Percentiles rank a stretch among this genome's conserved stretches.
Conservation (phyloP, 2,113 vertebrate species). For the Cyprinodon tularosa region DNA sequence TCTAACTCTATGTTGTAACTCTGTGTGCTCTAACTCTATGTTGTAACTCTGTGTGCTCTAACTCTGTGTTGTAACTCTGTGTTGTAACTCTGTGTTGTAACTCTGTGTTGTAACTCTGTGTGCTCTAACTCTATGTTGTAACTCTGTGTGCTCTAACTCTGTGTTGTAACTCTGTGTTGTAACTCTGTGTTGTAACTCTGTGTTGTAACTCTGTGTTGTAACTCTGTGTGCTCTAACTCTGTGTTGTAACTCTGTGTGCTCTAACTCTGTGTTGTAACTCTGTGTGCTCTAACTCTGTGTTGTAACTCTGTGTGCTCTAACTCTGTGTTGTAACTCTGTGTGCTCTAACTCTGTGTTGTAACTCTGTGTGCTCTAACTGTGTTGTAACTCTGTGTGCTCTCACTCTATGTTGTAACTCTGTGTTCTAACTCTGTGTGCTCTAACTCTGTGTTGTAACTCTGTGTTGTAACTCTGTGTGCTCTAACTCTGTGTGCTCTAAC, state of each 20-base stretch:
- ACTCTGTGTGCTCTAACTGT: too few species aligned
- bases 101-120: accelerated
- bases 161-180: neutral
- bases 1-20: too few species aligned
- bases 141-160: neutral
- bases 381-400: neutral
- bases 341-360: too few species aligned
- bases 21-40: too few species aligned
- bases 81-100: neutral
- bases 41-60: too few species aligned
- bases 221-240: too few species aligned
- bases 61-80: too few species aligned
- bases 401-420: too few species aligned
- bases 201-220: neutral
- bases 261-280: neutral
- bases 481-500: neutral
- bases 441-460: neutral
- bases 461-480: neutral
- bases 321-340: too few species aligned
- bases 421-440: accelerated
- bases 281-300: too few species aligned
- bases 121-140: too few species aligned
- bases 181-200: too few species aligned
- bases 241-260: accelerated
- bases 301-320: neutral